Evolutionary conservation across 2,113 vertebrate genomes (phyloP), one percentile per base, ranked within the genome.

Genomic region (Vidua macroura): DNA sequence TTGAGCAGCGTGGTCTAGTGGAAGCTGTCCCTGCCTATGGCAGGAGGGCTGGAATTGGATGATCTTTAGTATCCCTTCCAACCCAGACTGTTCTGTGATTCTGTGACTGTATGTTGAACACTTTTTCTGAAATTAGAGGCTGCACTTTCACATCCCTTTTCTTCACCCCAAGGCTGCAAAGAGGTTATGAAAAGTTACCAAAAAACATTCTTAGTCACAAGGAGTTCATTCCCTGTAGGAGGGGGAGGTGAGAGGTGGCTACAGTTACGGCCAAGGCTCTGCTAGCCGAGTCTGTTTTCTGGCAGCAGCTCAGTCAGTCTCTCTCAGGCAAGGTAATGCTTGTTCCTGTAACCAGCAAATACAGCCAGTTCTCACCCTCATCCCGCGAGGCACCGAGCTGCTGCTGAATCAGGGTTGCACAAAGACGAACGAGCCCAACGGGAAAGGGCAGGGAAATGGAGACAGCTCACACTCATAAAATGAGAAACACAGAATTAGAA

Each of bases 401-500:
- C 92, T 95, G 92, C 90, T 95, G 69, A 88, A 77, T 80, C 76
- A 80, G 88, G 70, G 75, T 68, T 92, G 46, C 75, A 46, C 82
- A 58, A 35, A 92, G 75, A 88, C 1, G 0, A 86, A 95, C 21
- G 85, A 85, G 92, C 60, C 95, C 72, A 66, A 43, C 0, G 59
- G 93, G 92, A 95, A 96, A 70, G 67, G 82, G 74, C 85, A 91
- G 92, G 85, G 91, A 82, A 75, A 63, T 10, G 7, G 92, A 94
- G 88, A 80, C 82, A 96, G 83, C 76, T 95, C 83, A 86, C 83
- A 49, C 67, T 88, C 88, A 43, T 77, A 96, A 93, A 90, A 88
- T 39, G 75, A 92, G 95, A 96, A 92, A 83, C 55, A 80, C 75
- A 80, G 93, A 88, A 56, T 74, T 58, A 94, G 62, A 66, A 92